Evolutionary conservation across 2,113 vertebrate genomes (phyloP), one percentile per base, ranked within the genome.

Genomic region (Orthonyx spaldingii): DNA sequence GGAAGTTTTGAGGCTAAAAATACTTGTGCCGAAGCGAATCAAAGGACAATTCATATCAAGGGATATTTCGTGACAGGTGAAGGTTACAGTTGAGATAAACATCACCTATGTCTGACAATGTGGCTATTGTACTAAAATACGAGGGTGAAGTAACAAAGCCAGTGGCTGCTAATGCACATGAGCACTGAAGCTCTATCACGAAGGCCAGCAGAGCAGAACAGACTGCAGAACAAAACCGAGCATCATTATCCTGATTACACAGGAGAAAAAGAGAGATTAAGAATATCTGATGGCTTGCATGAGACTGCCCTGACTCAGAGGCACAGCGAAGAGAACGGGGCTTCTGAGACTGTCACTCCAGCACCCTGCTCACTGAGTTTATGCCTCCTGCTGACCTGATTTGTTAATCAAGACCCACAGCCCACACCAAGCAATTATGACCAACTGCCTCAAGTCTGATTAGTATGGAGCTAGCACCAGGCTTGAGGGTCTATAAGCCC

Each of bases 181-280:
- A 87, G 49, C 17, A 24, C 28, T 46, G 69, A 70, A 81, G 70
- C 61, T 65, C 57, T 68, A 35, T 12, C 13, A 41, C 35, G n/a
- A 87, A 32, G n/a, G 28, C 46, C 50, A 82, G 60, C n/a, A 93
- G 84, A 86, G 57, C 60, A 91, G 42, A 91, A 75, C 33, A 94
- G 32, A 26, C 68, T 76, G 49, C 59, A 76, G 63, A 88, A 84
- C 1, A 2, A 84, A 95, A 59, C 28, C 1, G 0, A 75, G 80
- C 65, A 56, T 89, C 69, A 63, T 93, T 96, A 93, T 60, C 76
- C 52, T 90, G 94, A 95, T 94, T 93, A 93, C 64, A 93, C 66
- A 77, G 28, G 64, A 91, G 85, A 70, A 77, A 59, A 80, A 88
- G 64, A 71, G 37, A 80, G 81, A 96, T 65, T 79, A 80, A 91